Conservation (phyloP, 2,113 vertebrate genomes). For the Tyto alba region DNA sequence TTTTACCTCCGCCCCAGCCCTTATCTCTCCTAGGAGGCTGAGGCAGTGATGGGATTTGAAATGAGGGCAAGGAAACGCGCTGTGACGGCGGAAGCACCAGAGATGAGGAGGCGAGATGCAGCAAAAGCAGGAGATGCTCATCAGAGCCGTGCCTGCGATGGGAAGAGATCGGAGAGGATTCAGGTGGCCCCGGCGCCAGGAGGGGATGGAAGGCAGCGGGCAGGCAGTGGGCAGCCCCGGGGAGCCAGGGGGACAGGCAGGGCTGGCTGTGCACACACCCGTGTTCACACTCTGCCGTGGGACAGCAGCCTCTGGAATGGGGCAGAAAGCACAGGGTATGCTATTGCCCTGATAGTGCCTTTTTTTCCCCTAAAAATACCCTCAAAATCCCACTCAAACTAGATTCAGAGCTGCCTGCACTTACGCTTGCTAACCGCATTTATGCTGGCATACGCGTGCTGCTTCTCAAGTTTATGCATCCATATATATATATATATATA, state of each 20-base stretch:
- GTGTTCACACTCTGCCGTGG: rapidly evolving
- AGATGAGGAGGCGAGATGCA: background rate
- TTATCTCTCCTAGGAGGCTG: constrained; percentile 25
- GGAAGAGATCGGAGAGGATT: background rate
- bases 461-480: background rate
- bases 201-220: background rate
- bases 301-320: background rate
- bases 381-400: background rate
- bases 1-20: background rate
- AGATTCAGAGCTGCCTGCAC: background rate
- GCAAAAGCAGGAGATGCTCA: background rate
- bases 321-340: background rate
- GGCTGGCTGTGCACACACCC: background rate
- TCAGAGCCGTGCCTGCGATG: background rate
- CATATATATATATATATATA: too few relatives aligned
- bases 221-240: rapidly evolving
- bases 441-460: rapidly evolving
- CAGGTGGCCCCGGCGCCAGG: background rate
- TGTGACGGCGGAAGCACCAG: rapidly evolving
- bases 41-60: constrained; percentile 32
- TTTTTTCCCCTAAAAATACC: background rate
- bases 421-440: background rate
- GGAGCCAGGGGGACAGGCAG: background rate
- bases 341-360: background rate
- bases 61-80: background rate